Conservation (phyloP, 2,888 invertebrate genomes). For the Brachyopa scutellaris region DNA sequence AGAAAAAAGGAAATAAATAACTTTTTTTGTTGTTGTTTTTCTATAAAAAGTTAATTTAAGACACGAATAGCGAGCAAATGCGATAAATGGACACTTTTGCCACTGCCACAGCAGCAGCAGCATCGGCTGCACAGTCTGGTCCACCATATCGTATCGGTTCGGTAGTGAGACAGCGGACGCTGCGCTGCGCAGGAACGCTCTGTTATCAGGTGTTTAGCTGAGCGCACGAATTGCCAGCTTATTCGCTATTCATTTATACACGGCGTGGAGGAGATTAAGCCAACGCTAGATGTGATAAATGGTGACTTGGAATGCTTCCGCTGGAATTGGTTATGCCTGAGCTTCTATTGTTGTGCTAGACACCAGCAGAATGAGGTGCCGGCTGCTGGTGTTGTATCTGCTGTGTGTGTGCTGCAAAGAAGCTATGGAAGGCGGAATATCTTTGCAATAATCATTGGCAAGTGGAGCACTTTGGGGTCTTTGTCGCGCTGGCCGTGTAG, state of each 20-base stretch:
- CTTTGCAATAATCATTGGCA: conserved; percentile 70
- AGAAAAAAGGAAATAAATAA: conserved; percentile 63
- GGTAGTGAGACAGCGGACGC: conserved; percentile 7
- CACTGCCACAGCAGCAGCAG: conserved; percentile 37
- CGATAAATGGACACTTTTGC: conserved; percentile 71
- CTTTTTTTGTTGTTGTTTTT: too few relatives aligned
- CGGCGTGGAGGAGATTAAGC: conserved; percentile 71
- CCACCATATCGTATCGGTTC: not conserved
- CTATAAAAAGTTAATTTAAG: conserved; percentile 74
- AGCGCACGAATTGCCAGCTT: conserved; percentile 73
- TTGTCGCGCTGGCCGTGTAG: conserved; percentile 59
- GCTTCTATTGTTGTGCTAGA: conserved; percentile 62
- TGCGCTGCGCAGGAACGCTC: conserved; percentile 49
- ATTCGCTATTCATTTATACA: conserved; percentile 73
- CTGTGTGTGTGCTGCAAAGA: conserved; percentile 1
- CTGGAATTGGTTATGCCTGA: conserved; percentile 69
- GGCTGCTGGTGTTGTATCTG: not conserved
- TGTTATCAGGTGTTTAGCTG: conserved; percentile 73
- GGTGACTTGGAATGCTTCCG: conserved; percentile 72
- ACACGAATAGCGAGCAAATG: conserved; percentile 73
- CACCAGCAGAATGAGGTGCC: not conserved
- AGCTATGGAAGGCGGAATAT: conserved; percentile 65
- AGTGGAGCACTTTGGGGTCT: conserved; percentile 69
- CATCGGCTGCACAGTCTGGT: not conserved
- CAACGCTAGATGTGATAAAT: conserved; percentile 71